Evolutionary conservation across 2,113 vertebrate genomes (phyloP), one percentile per base, ranked within the genome.

Genomic region (Patagioenas fasciata): DNA sequence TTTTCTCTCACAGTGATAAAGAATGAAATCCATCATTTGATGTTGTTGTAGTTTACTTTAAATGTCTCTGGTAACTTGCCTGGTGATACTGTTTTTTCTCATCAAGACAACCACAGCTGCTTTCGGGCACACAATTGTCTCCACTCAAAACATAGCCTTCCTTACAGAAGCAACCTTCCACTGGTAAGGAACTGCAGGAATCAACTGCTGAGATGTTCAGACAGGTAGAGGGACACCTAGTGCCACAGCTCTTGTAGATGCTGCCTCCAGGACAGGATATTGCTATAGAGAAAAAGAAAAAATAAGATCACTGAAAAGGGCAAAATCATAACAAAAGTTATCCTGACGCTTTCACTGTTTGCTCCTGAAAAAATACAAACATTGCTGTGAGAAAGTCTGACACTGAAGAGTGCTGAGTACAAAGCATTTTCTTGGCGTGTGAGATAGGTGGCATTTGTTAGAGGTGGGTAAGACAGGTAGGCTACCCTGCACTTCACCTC

Each of bases 81-180:
- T 98, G 97, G n/a, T 97, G 93, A 85, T 98, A 99, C 12, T 97
- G 97, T 1, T 98, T 97, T 13, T 98, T 87, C 8, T 66, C 87
- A 95, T 99, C 98, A 6, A 95, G 15, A 69, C 97, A 98, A 19
- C 98, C 98, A 53, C 98, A 98, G 73, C 81, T 92, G 72, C 85
- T 96, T 89, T 93, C 83, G 21, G 58, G 85, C 24, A 98, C 97
- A 57, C 97, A 98, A 38, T 47, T 85, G 80, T 97, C 97, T 89
- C 97, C 97, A 58, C 97, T 97, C 87, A 98, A 89, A 88, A 98
- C 36, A 25, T 96, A 97, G 44, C 97, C 96, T 70, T 97, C 88
- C 61, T 98, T 89, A 91, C 97, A 98, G 95, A 98, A 97, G 78
- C 97, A 98, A 56, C 97, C 97, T 94, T 97, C 97, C 73, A 97